These are phyloP conservation scores for Pasiphila rectangulata DNA, from an alignment of 2,888 invertebrate genomes.

Conservation along the genomic window DNA sequence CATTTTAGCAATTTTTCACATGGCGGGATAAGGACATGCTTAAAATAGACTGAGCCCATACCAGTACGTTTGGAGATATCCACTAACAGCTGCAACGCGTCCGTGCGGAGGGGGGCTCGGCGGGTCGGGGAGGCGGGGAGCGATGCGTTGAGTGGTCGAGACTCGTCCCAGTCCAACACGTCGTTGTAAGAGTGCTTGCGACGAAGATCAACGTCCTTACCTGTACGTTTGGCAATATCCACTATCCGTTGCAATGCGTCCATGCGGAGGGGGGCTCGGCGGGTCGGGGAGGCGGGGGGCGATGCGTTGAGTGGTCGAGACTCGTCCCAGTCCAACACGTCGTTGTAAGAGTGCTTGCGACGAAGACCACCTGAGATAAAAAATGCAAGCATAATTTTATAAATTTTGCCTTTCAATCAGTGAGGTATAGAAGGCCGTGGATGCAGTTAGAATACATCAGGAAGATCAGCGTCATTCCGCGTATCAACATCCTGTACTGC, in stretches of 20 bases:
- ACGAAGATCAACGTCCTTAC: no score
- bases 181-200: slow-evolving; percentile 77
- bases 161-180: slow-evolving; percentile 84
- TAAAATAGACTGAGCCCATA: no score
- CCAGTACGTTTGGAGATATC: slow-evolving; percentile 92
- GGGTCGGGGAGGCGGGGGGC: slow-evolving; percentile 85
- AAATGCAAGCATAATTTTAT: no score
- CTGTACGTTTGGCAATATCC: slow-evolving; percentile 91
- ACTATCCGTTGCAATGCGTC: slow-evolving; percentile 93
- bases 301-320: slow-evolving; percentile 68
- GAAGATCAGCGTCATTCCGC: no score
- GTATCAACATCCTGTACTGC: no score
- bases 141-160: slow-evolving; percentile 67
- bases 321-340: slow-evolving; percentile 86
- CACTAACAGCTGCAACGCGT: slow-evolving; percentile 91
- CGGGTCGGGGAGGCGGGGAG: slow-evolving; percentile 86
- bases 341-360: slow-evolving; percentile 90
- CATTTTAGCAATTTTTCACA: no score
- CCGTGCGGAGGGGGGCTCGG: slow-evolving; percentile 80
- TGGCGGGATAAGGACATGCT: no score
- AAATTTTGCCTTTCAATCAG: no score
- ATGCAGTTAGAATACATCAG: no score
- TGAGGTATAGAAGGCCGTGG: no score
- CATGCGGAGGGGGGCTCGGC: slow-evolving; percentile 79
- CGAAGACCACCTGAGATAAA: slow-evolving; percentile 79